Base-by-base conservation (phyloP, 2,113 vertebrate genomes). In the Alectura lathami region DNA sequence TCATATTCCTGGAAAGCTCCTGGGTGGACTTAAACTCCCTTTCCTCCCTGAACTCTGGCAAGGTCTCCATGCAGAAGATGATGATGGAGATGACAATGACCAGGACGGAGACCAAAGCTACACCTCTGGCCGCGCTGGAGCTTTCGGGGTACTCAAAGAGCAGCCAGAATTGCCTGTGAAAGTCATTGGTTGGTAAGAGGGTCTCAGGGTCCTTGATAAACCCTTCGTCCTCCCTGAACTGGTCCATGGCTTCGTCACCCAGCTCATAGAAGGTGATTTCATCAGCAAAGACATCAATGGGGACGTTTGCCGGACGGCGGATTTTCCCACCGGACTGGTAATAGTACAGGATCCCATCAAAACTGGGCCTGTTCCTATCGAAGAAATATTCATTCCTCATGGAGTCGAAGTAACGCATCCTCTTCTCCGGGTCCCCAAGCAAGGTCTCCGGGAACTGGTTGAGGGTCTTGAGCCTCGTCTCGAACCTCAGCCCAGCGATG, bases 361-460 rank as follows among this genome's bases (percentile, higher is more conserved):
- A 99, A 96, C 99, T 99, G 30, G 99, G 99, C 74, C 99, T 97
- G 95, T 99, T 99, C 70, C 99, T 97, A 68, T 99, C 99, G 63
- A 99, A 99, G 96, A 99, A 99, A 82, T 99, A 99, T 17, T 99
- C 99, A 1, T 99, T 99, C 91, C 99, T 99, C 99, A 99, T 99
- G 57, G 99, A 99, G 96, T 99, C 99, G n/a, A 99, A 99, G 97
- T 99, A 99, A 15, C 98, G 97, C 98, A 99, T 98, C 96, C 99
- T 98, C 97, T 99, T 99, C 7, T 97, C 97, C 0, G 98, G 97
- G 84, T 99, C 98, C 70, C 99, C 99, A 1, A 99, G 97, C 24
- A 99, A 97, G 11, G 99, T 99, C 13, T 99, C 99, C 0, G 99
- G 99, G 94, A 99, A 99, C 95, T 99, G 98, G 93, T 97, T 98